Evolutionary conservation across 2,888 invertebrate genomes (phyloP).

Genomic region (Xestia ashworthii): DNA sequence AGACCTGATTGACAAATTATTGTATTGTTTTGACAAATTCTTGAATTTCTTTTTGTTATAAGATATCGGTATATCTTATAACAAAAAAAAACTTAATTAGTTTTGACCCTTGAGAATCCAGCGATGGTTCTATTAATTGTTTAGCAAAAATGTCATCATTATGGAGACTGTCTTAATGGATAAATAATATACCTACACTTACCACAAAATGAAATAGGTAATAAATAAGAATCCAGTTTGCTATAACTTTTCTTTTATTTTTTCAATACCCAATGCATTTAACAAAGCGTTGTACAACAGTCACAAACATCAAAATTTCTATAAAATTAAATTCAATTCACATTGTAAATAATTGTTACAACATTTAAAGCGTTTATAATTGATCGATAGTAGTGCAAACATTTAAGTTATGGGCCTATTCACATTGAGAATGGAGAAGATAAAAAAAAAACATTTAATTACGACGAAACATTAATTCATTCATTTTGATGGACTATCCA

Average conservation of each 20-base stretch:
- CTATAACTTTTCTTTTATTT: slow-evolving; percentile 69
- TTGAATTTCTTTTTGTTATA: too few species aligned
- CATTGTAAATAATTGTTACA: slow-evolving; percentile 86
- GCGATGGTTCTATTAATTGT: background rate
- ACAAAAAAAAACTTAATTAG: background rate
- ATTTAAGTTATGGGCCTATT: slow-evolving; percentile 63
- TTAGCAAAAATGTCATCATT: background rate
- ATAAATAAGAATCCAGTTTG: slow-evolving; percentile 34
- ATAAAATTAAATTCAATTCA: slow-evolving; percentile 85
- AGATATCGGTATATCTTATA: background rate
- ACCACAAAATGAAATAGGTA: slow-evolving; percentile 5
- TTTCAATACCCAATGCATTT: slow-evolving; percentile 81
- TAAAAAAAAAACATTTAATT: too few species aligned
- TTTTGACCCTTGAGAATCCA: background rate
- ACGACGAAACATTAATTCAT: too few species aligned
- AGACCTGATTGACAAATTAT: background rate
- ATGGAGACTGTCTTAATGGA: background rate
- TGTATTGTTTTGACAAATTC: too few species aligned
- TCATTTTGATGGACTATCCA: background rate
- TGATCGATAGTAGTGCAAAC: slow-evolving; percentile 83
- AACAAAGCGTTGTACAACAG: slow-evolving; percentile 88
- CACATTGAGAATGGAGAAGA: slow-evolving; percentile 14
- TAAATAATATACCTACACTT: background rate
- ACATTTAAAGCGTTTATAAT: slow-evolving; percentile 89
- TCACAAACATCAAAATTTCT: slow-evolving; percentile 86